Conservation (phyloP, 2,888 invertebrate species). For the Cotesia congregata region DNA sequence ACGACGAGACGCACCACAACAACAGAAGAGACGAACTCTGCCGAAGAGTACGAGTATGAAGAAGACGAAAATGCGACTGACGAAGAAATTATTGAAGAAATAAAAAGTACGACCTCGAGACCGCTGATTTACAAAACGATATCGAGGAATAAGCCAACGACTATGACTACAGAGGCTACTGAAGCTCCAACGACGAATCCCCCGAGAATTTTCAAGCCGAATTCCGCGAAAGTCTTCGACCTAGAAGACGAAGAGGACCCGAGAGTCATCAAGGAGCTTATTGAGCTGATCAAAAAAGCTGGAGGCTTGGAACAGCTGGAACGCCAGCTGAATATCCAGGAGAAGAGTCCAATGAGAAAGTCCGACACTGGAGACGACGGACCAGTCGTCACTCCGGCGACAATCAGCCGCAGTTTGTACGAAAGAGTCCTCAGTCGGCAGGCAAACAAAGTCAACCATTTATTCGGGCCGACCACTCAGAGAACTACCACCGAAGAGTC, state of each 20-base stretch:
- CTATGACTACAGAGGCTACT: constrained; percentile 61
- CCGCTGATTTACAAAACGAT: constrained; percentile 65
- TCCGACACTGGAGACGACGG: constrained; percentile 48
- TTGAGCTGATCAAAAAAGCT: constrained; percentile 87
- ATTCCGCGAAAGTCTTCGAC: constrained; percentile 40
- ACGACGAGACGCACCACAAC: constrained; percentile 72
- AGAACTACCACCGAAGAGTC: constrained; percentile 31
- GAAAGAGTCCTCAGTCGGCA: constrained; percentile 78
- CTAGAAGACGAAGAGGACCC: constrained; percentile 79
- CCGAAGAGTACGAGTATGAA: constrained; percentile 70
- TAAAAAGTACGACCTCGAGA: constrained; percentile 58
- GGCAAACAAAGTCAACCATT: constrained; percentile 48
- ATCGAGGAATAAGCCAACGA: constrained; percentile 59
- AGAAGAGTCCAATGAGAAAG: constrained; percentile 68
- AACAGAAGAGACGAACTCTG: constrained; percentile 68
- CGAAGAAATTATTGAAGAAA: constrained; percentile 70
- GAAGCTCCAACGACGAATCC: constrained; percentile 54
- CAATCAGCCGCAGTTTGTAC: constrained; percentile 83
- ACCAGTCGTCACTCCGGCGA: constrained; percentile 75
- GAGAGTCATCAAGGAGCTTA: constrained; percentile 84
- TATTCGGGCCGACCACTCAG: constrained; percentile 49
- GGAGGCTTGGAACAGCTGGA: constrained; percentile 90
- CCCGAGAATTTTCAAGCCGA: constrained; percentile 46
- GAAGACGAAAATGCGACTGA: constrained; percentile 73
- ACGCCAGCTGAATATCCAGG: constrained; percentile 78